phyloP scores from a whole-genome alignment of 2,888 invertebrate species.

The Megastigmus dorsalis region DNA sequence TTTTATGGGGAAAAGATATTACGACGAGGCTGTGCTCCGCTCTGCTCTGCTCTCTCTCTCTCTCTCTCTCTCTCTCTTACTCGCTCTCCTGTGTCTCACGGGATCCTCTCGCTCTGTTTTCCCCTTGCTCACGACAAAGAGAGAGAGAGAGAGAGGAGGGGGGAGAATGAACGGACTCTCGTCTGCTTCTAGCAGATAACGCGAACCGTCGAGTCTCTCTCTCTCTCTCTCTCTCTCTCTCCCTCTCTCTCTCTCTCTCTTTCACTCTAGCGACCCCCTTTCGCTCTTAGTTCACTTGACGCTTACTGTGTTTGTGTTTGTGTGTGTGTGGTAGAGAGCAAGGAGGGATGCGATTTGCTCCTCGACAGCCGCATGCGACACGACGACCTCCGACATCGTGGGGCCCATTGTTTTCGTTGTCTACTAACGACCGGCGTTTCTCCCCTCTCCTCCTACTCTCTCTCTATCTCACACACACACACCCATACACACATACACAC shows the following conservation, averaged over 20 bases:
- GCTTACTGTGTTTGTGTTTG: constrained; percentile 3
- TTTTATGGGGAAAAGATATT: constrained; percentile 40
- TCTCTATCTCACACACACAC: background rate
- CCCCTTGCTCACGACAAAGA: constrained; percentile 2
- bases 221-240: background rate
- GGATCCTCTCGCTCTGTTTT: constrained; percentile 10
- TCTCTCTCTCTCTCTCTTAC: too few species aligned
- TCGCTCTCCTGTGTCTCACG: constrained; percentile 3
- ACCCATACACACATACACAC: too few species aligned
- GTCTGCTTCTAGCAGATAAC: constrained; percentile 50
- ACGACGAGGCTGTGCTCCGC: too few species aligned
- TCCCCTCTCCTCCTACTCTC: constrained; percentile 42
- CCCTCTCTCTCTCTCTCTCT: background rate
- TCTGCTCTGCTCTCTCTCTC: too few species aligned
- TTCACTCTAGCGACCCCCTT: too few species aligned
- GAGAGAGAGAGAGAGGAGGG: too few species aligned
- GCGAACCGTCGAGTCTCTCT: constrained; percentile 10
- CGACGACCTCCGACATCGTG: constrained; percentile 61
- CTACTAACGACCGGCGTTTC: constrained; percentile 63
- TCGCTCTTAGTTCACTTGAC: constrained; percentile 1
- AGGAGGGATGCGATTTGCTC: constrained; percentile 51
- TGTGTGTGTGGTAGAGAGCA: background rate
- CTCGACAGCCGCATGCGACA: constrained; percentile 66
- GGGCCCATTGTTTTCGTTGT: constrained; percentile 63
- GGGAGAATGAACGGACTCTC: constrained; percentile 11